Conservation (phyloP, 2,888 invertebrate species). For the Omphaloscelis lunosa region DNA sequence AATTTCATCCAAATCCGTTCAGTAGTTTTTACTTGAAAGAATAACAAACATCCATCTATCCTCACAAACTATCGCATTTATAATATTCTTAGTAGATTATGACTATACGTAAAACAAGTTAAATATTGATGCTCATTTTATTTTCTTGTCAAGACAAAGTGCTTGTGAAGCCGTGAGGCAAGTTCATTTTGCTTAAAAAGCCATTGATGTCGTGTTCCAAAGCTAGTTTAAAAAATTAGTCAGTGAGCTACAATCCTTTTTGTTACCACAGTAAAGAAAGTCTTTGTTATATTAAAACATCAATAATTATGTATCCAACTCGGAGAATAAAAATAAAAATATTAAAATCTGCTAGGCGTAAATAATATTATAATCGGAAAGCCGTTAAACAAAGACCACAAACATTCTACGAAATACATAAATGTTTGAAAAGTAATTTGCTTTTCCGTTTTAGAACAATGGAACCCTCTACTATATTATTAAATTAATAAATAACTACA, state of each 20-base stretch:
- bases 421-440: not conserved
- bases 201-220: not conserved
- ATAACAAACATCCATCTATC: no score
- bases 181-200: not conserved
- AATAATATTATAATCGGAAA: not conserved
- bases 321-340: not conserved
- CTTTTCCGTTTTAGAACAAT: not conserved
- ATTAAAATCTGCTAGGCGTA: not conserved
- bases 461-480: not conserved
- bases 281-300: not conserved
- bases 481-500: constrained; percentile 24
- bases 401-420: not conserved
- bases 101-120: not conserved
- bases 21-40: no score
- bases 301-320: not conserved
- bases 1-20: no score
- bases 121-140: not conserved
- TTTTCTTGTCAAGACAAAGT: not conserved
- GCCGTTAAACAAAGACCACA: not conserved
- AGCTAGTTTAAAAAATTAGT: no score
- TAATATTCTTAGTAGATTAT: no score
- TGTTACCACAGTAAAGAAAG: not conserved
- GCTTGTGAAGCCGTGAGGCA: not conserved
- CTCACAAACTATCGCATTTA: no score
- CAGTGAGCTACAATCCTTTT: not conserved